These are phyloP conservation scores for Eumerus sabulonum DNA, from an alignment of 2,888 invertebrate species.

Conservation along the genomic window DNA sequence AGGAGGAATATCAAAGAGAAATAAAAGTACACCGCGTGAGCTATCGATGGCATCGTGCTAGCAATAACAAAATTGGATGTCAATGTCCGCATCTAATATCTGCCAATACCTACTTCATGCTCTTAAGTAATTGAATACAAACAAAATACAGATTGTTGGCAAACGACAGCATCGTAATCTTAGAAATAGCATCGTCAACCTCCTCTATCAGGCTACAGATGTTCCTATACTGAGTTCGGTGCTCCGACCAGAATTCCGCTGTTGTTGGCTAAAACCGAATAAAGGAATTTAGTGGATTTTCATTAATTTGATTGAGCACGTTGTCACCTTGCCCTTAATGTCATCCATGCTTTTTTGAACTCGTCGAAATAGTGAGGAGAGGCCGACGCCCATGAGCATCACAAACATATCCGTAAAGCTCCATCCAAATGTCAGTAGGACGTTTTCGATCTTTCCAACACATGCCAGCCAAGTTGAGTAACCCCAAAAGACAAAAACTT, in stretches of 20 bases:
- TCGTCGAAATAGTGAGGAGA: conserved; percentile 83
- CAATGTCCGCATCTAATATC: background rate
- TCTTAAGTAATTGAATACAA: conserved; percentile 81
- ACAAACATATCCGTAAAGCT: conserved; percentile 87
- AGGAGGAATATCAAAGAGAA: conserved; percentile 81
- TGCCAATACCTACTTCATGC: conserved; percentile 77
- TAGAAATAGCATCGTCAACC: conserved; percentile 80
- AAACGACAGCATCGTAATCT: conserved; percentile 80
- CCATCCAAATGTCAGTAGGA: conserved; percentile 85
- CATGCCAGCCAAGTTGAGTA: conserved; percentile 74
- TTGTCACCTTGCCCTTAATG: conserved; percentile 78
- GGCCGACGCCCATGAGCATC: conserved; percentile 84
- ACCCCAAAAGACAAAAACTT: conserved; percentile 73
- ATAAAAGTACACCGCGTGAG: conserved; percentile 80
- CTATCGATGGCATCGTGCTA: conserved; percentile 76
- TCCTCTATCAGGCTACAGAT: conserved; percentile 79
- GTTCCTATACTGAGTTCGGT: conserved; percentile 80
- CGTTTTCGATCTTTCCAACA: conserved; percentile 79
- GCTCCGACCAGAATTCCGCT: conserved; percentile 79
- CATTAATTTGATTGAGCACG: background rate
- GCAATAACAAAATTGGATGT: background rate
- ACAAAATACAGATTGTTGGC: conserved; percentile 82
- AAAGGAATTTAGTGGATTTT: background rate
- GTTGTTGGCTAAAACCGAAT: conserved; percentile 69
- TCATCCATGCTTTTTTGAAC: conserved; percentile 80